Percentiles rank a stretch among this genome's conserved stretches.
These are phyloP conservation scores for Tubiluchus corallicola DNA, from an alignment of 2,888 invertebrate species.

Conservation along the genomic window DNA sequence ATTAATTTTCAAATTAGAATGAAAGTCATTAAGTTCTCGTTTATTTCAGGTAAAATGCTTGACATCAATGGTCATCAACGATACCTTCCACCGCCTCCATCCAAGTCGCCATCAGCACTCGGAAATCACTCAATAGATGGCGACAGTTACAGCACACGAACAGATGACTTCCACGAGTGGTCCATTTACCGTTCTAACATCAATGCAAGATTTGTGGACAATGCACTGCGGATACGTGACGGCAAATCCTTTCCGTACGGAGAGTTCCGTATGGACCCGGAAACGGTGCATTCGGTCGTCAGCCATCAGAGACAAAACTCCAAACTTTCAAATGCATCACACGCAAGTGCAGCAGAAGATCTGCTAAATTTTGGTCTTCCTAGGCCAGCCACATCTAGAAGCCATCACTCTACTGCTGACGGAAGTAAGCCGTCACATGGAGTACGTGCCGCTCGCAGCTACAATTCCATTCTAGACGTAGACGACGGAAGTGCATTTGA, in stretches of 20 bases:
- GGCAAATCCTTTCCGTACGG: neutral
- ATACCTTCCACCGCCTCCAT: neutral
- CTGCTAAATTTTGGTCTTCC: neutral
- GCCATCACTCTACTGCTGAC: neutral
- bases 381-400: neutral
- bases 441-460: neutral
- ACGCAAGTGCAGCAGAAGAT: neutral
- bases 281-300: neutral
- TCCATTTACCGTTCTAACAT: neutral
- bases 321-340: neutral
- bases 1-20: too few species aligned
- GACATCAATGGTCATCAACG: neutral
- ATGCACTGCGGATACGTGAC: neutral
- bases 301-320: neutral
- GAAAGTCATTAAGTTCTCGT: too few species aligned
- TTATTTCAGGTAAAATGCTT: too few species aligned
- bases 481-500: neutral
- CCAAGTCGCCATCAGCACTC: neutral
- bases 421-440: too few species aligned
- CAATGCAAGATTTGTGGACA: neutral
- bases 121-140: neutral
- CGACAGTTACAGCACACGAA: neutral
- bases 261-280: neutral
- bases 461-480: neutral
- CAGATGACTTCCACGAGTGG: neutral